Base-by-base conservation (phyloP, 2,888 invertebrate genomes). In the Orthosia gothica region DNA sequence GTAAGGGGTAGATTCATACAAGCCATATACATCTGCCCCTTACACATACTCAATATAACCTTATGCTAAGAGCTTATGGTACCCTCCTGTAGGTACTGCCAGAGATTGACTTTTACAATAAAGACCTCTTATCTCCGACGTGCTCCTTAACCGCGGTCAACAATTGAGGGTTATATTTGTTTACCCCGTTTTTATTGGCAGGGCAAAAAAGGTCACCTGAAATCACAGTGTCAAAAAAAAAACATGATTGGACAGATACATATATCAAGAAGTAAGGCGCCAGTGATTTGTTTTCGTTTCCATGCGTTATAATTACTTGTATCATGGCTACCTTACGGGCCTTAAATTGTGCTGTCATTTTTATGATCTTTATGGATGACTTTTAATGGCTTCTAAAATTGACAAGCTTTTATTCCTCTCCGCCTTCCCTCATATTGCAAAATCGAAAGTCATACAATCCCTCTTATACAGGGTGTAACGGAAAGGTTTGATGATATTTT, bases 381-480 rank as follows among this genome's bases (percentile, higher is more conserved):
- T n/a, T 49, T 45, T 18, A 20, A 40, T 23, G 2, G n/a, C 20
- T 49, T 18, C 9, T 16, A 26, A 50, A 16, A 70, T 70, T 40
- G 9, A 61, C 16, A 18, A 18, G 7, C n/a, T 47, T 54, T 61
- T 13, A 47, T 26, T 57, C 67, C 58, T 77, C 45, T n/a, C 18
- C 20, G 3, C 16, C 57, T 5, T 49, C 13, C 52, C 49, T 26
- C 18, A 20, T 54, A 59, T 49, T 57, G 54, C 62, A 55, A 63
- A 63, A 69, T 49, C 49, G 26, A 82, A 58, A 64, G 54, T 32
- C 26, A 61, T 32, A 70, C 32, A 69, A 66, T 47, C 20, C 57
- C 12, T n/a, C 50, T 5, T 52, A 40, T 52, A 40, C 40, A 40
- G 40, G 40, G 40, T 40, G 40, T 40, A 0, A 32, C 1, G 32